Evolutionary conservation across 2,888 invertebrate species (phyloP).

Genomic region (Leuctra nigra): DNA sequence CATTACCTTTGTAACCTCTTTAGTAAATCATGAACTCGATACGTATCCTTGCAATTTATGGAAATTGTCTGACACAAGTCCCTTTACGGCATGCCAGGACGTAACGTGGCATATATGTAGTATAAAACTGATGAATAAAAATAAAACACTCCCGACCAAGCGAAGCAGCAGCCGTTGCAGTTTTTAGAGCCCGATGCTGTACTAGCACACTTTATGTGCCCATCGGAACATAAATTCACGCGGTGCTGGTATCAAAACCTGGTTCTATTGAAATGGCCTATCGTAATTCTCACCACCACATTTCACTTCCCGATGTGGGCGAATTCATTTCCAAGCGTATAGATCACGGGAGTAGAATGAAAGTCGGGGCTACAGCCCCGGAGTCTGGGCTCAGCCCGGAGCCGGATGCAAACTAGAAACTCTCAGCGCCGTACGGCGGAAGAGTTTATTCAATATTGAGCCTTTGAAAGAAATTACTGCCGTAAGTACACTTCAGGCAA

Average conservation of each 20-base stretch:
- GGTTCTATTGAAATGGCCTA: slow-evolving; percentile 16
- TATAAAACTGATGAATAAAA: slow-evolving; percentile 4
- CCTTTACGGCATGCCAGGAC: background rate
- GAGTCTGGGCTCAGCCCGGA: background rate
- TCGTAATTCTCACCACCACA: slow-evolving; percentile 16
- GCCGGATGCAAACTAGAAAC: background rate
- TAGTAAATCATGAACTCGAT: background rate
- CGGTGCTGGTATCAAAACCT: slow-evolving; percentile 16
- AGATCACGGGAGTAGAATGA: slow-evolving; percentile 15
- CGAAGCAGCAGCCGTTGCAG: background rate
- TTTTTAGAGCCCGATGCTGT: slow-evolving; percentile 5
- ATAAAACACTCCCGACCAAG: background rate
- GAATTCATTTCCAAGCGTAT: slow-evolving; percentile 15
- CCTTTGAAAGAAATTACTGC: no score
- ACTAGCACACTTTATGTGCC: slow-evolving; percentile 7
- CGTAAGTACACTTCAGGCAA: no score
- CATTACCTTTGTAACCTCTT: background rate
- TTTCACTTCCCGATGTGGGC: slow-evolving; percentile 13
- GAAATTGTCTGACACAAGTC: background rate
- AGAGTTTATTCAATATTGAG: no score
- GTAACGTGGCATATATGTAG: background rate
- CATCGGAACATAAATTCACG: slow-evolving; percentile 11
- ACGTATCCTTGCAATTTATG: background rate
- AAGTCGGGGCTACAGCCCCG: background rate
- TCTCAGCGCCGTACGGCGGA: background rate